Percentiles rank a stretch among this genome's conserved stretches.
Evolutionary conservation across 2,888 invertebrate species (phyloP).

Genomic region (Lasioglossum leucozonium): DNA sequence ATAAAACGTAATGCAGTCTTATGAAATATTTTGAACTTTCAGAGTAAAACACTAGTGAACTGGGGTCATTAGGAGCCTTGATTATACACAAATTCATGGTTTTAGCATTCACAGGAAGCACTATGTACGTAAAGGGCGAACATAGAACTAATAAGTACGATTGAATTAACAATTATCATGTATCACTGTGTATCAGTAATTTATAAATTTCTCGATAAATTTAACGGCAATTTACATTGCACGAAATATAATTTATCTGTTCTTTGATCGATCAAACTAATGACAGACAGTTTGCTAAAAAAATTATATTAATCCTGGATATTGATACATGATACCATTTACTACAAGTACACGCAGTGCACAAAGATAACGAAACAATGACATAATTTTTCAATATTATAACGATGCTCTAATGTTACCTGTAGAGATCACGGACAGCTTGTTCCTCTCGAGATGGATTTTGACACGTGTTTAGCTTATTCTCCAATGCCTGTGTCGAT

Average conservation of each 20-base stretch:
- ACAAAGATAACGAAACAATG: slow-evolving; percentile 45
- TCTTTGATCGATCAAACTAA: not conserved
- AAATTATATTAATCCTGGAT: not conserved
- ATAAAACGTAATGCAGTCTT: slow-evolving; percentile 47
- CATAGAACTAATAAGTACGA: slow-evolving; percentile 65
- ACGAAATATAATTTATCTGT: not conserved
- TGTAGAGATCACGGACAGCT: slow-evolving; percentile 83
- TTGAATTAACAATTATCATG: slow-evolving; percentile 54
- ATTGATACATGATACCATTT: slow-evolving; percentile 57
- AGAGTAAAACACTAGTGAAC: slow-evolving; percentile 45
- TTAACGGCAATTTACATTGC: not conserved
- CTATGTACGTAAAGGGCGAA: slow-evolving; percentile 48
- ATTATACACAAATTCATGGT: slow-evolving; percentile 41
- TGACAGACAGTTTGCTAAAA: not conserved
- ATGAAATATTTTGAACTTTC: slow-evolving; percentile 48
- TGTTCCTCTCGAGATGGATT: slow-evolving; percentile 83
- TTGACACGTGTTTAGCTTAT: slow-evolving; percentile 82
- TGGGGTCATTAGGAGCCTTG: slow-evolving; percentile 44
- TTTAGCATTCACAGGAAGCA: slow-evolving; percentile 60
- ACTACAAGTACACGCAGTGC: slow-evolving; percentile 49
- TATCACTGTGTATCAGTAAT: slow-evolving; percentile 38
- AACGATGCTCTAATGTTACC: slow-evolving; percentile 78
- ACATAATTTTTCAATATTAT: slow-evolving; percentile 56
- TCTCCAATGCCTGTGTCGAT: slow-evolving; percentile 81
- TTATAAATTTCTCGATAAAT: not conserved